Percentiles rank a stretch among this genome's conserved stretches.
Conservation (phyloP, 2,797 vertebrate species). For the Choloepus didactylus region DNA sequence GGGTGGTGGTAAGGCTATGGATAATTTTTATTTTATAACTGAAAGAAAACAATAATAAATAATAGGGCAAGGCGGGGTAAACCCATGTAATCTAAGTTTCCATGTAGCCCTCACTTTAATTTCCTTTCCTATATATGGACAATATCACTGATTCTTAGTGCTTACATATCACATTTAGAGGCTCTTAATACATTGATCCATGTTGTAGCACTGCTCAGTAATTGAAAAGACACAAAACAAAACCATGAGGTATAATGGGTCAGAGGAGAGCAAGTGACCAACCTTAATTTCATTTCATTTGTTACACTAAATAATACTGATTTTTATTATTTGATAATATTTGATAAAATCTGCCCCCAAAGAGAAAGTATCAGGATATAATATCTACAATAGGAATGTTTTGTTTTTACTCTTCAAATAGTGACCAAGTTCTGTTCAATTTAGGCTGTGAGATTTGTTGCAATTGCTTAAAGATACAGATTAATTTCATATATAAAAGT, state of each 20-base stretch:
- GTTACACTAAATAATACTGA: background rate
- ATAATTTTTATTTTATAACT: background rate
- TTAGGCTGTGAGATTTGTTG: background rate
- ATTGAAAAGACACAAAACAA: constrained; percentile 23
- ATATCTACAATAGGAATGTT: background rate
- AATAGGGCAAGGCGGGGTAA: no score
- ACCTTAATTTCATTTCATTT: background rate
- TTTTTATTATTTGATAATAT: no score
- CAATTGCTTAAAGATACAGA: background rate
- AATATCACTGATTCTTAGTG: background rate
- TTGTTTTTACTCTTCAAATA: constrained; percentile 35
- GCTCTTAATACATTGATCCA: background rate
- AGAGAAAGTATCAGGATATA: background rate
- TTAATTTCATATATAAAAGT: background rate
- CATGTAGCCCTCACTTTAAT: background rate
- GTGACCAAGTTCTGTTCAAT: background rate
- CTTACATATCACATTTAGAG: background rate
- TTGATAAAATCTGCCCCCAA: constrained; percentile 20
- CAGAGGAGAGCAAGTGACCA: background rate
- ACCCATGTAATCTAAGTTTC: constrained; percentile 7
- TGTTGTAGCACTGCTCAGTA: background rate
- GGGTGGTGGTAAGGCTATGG: background rate
- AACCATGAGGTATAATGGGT: background rate
- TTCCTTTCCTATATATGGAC: background rate
- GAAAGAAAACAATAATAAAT: no score